Base-by-base conservation (phyloP, 2,113 vertebrate genomes). In the Capra hircus region DNA sequence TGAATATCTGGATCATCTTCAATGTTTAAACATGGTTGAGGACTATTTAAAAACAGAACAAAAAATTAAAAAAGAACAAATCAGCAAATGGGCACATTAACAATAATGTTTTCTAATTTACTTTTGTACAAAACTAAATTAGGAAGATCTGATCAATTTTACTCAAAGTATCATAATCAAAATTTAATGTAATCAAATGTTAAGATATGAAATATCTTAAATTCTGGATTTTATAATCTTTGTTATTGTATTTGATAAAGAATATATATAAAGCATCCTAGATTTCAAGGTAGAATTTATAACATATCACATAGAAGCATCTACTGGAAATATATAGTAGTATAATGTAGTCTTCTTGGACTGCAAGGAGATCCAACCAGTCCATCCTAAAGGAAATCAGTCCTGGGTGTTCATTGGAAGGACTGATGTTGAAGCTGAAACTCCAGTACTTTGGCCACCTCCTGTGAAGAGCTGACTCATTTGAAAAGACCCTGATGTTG, bases 1-100 rank as follows among this genome's bases (percentile, higher is more conserved):
- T 99, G 99, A 98, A 98, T 99, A 96, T 99, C 99, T 59, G 98
- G 97, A 98, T 99, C 98, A 93, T 98, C 98, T 71, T 99, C 99
- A 98, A 98, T 98, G 97, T 99, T 99, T 98, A 99, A 98, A 99
- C 98, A 99, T 93, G 98, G 98, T 91, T 94, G 98, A 97, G 98
- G 96, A 97, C 99, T 99, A 98, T 97, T 97, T 92, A 80, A 96
- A 97, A 92, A 97, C 67, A 50, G 40, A 36, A 71, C 95, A 98
- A 91, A 80, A 74, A 74, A 40, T 40, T 23, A 13, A 74, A 91
- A 92, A 97, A 36, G 30, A 36, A 71, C 94, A 98, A 91, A 80
- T 48, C 80, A 93, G 19, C 88, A 96, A 60, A 92, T 88, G 71
- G 52, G 95, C 87, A 96, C 57, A 98, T 91, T 97, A 96, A 95